A percentile compares a stretch with the other conserved stretches of the same genome.
Conservation (phyloP, 92 coral and sea anemone species). For the Heliopora coerulea region DNA sequence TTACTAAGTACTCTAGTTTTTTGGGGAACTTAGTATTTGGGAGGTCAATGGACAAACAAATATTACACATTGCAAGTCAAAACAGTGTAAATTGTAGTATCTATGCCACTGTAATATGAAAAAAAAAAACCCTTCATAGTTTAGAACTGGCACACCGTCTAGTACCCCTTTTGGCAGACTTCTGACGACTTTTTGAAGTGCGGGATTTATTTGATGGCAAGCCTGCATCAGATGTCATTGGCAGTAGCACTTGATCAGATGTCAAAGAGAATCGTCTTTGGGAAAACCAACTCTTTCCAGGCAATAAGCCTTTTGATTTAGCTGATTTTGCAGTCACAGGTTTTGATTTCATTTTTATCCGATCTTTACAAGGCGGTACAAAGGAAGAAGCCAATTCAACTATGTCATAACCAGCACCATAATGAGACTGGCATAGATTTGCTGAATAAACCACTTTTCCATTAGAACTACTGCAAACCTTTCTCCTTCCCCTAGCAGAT, state of each 20-base stretch:
- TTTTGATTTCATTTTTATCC: background rate
- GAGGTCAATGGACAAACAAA: too few species aligned
- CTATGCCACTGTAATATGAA: too few species aligned
- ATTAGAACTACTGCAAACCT: background rate
- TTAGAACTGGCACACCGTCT: slow-evolving; percentile 12
- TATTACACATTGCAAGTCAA: too few species aligned
- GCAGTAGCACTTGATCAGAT: slow-evolving; percentile 40
- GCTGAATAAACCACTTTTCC: background rate
- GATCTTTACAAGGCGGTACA: slow-evolving; percentile 32
- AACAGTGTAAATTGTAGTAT: too few species aligned
- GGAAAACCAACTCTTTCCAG: slow-evolving; percentile 81
- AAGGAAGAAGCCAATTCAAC: slow-evolving; percentile 21
- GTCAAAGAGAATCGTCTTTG: slow-evolving; percentile 86
- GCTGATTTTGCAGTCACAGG: slow-evolving; percentile 40
- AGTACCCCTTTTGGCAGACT: slow-evolving; percentile 6
- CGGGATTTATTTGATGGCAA: background rate
- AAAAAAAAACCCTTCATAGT: background rate
- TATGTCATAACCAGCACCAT: slow-evolving; percentile 12
- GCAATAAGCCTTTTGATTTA: slow-evolving; percentile 63
- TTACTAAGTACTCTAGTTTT: too few species aligned
- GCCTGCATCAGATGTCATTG: background rate
- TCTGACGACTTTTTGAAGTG: background rate
- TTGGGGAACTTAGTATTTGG: too few species aligned
- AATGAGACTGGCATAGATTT: background rate
- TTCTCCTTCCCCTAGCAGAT: background rate